These are phyloP conservation scores for Bombylius discolor DNA, from an alignment of 2,888 invertebrate species.

Conservation along the genomic window DNA sequence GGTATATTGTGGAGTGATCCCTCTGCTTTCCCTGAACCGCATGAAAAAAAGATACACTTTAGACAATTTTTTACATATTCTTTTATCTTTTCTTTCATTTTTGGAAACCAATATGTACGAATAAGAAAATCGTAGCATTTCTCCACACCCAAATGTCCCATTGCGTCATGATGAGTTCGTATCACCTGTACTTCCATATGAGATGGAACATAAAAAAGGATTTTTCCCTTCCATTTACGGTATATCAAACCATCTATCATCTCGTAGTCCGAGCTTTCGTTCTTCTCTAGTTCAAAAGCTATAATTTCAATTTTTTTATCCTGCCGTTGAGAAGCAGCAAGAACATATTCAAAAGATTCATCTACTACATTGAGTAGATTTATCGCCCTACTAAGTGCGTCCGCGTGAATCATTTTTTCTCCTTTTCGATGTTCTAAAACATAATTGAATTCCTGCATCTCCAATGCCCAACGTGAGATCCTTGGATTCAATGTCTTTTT, in stretches of 20 bases:
- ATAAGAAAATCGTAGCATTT: conserved; percentile 17
- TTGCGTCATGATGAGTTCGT: conserved; percentile 18
- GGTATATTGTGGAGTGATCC: conserved; percentile 19
- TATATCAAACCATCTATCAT: conserved; percentile 9
- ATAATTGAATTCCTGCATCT: conserved; percentile 15
- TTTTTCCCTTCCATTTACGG: conserved; percentile 3
- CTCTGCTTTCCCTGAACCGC: no score
- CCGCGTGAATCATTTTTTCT: conserved; percentile 22
- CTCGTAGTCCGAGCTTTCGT: conserved; percentile 9
- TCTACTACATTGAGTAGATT: conserved; percentile 8
- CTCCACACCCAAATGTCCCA: conserved; percentile 22
- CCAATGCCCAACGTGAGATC: conserved; percentile 15
- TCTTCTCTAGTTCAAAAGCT: conserved; percentile 11
- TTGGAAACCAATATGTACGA: conserved; percentile 23
- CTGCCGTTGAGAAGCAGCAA: conserved; percentile 9
- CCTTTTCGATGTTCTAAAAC: conserved; percentile 14
- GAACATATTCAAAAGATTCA: conserved; percentile 10
- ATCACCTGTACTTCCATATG: conserved; percentile 17
- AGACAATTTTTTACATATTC: conserved; percentile 3
- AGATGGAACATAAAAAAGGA: conserved; percentile 14
- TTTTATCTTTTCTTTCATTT: conserved; percentile 14
- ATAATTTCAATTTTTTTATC: conserved; percentile 17
- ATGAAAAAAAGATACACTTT: conserved; percentile 8
- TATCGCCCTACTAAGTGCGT: conserved; percentile 19
- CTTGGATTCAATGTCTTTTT: conserved; percentile 16